Evolutionary conservation across 2,113 vertebrate genomes (phyloP), one percentile per base, ranked within the genome.

Genomic region (Callocephalon fimbriatum): DNA sequence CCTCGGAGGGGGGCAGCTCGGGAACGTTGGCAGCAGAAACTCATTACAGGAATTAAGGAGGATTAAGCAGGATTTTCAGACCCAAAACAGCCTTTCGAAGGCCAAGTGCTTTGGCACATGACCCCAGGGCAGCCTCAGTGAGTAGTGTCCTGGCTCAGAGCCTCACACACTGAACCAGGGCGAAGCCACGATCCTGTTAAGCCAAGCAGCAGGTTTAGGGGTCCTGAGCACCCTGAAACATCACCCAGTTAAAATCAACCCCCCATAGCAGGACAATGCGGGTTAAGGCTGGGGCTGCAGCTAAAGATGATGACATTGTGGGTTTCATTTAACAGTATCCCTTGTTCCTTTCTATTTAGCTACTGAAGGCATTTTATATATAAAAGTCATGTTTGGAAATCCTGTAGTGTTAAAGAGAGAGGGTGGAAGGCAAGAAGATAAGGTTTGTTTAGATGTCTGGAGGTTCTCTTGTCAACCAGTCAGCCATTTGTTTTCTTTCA

Each of bases 51-150:
- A 82, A 83, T 66, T 91, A 40, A 40, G 77, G 13, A 15, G 85
- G 94, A 97, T 97, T 97, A 96, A 59, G 62, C 13, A 79, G 84
- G 88, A 83, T 95, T 95, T 92, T 58, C 48, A 48, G 56, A 70
- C n/a, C 38, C 23, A 88, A 93, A 90, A 18, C 3, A 6, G 12
- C 65, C 56, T 65, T 62, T 17, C 23, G 58, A 86, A 72, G 47
- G 58, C 88, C 65, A 44, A 85, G 59, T 2, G 44, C 76, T 81
- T 66, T 12, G 47, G 32, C 59, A 29, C 61, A 26, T 9, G 53
- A 62, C 51, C 75, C 10, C 0, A 3, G 76, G 81, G 58, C 35
- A 53, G 32, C 65, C 7, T 59, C 47, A 21, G 59, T 25, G 54
- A 70, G 13, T 31, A 45, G 35, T 0, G 65, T 45, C 72, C 26